These are phyloP conservation scores for Unio pictorum DNA, from an alignment of 2,888 invertebrate genomes.

Conservation along the genomic window DNA sequence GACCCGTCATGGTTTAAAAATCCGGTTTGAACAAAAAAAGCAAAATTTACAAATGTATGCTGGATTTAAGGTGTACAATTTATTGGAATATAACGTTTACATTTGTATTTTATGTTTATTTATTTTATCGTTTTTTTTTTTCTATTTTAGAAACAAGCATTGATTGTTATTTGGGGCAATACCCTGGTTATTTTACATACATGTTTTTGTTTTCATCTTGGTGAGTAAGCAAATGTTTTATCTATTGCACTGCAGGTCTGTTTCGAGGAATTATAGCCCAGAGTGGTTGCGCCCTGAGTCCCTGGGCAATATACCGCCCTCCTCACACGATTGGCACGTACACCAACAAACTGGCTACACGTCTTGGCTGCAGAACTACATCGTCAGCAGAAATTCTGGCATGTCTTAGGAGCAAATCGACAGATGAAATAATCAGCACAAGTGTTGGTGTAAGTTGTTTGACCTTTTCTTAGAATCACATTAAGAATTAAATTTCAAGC, in stretches of 20 bases:
- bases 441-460: slow-evolving; percentile 19
- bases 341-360: slow-evolving; percentile 58
- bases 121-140: no score
- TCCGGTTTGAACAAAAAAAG: no score
- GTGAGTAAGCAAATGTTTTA: no score
- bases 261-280: slow-evolving; percentile 75
- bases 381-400: slow-evolving; percentile 55
- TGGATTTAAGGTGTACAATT: no score
- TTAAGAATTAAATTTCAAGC: slow-evolving; percentile 7
- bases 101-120: no score
- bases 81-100: no score
- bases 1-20: no score
- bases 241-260: slow-evolving; percentile 57
- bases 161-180: no score
- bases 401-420: slow-evolving; percentile 56
- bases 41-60: no score
- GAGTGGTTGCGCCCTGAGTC: slow-evolving; percentile 74
- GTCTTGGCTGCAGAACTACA: slow-evolving; percentile 56
- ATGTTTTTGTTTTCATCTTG: no score
- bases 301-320: slow-evolving; percentile 73
- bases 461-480: background rate
- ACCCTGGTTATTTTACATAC: no score
- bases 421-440: slow-evolving; percentile 18
- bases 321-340: slow-evolving; percentile 54
- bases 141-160: no score